A percentile compares a stretch with the other conserved stretches of the same genome.
These are phyloP conservation scores for Psylliodes chrysocephalus DNA, from an alignment of 2,888 invertebrate genomes.

Conservation along the genomic window DNA sequence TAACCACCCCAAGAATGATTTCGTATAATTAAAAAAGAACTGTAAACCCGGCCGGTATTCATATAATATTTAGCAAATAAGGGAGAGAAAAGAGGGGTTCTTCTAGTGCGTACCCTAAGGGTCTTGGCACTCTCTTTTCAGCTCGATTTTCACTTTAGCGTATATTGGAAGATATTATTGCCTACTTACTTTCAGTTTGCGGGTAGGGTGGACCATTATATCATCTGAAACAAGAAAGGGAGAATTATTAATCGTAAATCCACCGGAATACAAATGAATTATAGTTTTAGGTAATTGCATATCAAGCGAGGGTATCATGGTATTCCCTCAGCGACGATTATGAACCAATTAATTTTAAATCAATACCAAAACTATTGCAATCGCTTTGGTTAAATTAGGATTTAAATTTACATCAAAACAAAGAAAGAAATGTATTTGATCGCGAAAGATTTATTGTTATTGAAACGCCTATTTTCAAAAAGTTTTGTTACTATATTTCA, in stretches of 20 bases:
- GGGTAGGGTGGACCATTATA: constrained; percentile 38
- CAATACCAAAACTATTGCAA: background rate
- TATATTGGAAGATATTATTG: constrained; percentile 44
- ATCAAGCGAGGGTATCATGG: constrained; percentile 15
- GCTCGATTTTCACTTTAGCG: constrained; percentile 41
- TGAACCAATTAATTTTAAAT: constrained; percentile 4
- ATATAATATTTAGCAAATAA: constrained; percentile 56
- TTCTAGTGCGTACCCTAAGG: constrained; percentile 39
- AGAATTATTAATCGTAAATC: constrained; percentile 33
- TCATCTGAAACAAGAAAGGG: constrained; percentile 41
- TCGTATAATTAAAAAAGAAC: constrained; percentile 55
- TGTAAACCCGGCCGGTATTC: constrained; percentile 51
- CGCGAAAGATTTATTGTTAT: no score
- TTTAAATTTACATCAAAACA: background rate
- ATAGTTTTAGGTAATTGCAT: constrained; percentile 27
- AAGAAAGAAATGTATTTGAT: no score
- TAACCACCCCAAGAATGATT: constrained; percentile 45
- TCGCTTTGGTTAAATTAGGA: background rate
- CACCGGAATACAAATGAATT: constrained; percentile 32
- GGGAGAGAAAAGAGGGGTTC: constrained; percentile 45
- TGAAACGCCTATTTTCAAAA: no score
- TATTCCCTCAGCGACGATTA: background rate
- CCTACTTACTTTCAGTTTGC: constrained; percentile 44
- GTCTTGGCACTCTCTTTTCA: constrained; percentile 39
- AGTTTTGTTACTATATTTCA: no score